Evolutionary conservation across 2,113 vertebrate genomes (phyloP), one percentile per base, ranked within the genome.

Genomic region (Taxidea taxus): DNA sequence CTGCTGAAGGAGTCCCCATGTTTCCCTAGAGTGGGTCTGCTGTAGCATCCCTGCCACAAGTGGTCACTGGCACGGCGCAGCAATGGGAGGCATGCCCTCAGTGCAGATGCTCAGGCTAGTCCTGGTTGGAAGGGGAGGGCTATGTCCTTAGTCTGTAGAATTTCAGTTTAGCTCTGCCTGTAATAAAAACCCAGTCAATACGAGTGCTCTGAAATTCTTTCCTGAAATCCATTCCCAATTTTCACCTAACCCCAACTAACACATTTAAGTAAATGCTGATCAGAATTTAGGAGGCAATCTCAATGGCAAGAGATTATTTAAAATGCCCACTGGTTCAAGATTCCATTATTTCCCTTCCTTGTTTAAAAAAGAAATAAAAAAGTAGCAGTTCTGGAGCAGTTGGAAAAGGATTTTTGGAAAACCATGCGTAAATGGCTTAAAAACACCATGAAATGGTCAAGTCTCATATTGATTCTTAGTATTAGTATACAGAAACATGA

Each of bases 341-440:
- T 37, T n/a, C n/a, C 44, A 92, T 51, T 81, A 16, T 68, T 74
- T 23, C 18, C 42, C 7, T 75, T 37, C 51, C 49, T 68, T 70
- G 44, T 82, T 21, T 23, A 1, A 58, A 60, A 60, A 60, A 60
- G 68, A 90, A 93, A n/a, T n/a, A 84, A 72, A 37, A 64, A 39
- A 92, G 56, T n/a, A 81, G 39, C 23, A 75, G 6, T 58, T 77
- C 29, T 56, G 27, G 37, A 62, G 60, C 51, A 77, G 39, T 39
- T 94, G n/a, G 72, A 97, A 97, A 87, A 16, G 44, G 42, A 66
- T 91, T n/a, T 97, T 80, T 97, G 68, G 68, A 96, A 90, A 95
- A 82, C 49, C 83, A 60, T 13, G 3, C 80, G 44, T 77, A 98
- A 89, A 94, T 74, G 39, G 29, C 72, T 89, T 83, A 47, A 87